Evolutionary conservation across 1,140 invertebrate species (phyloP), one percentile per base, ranked within the genome.

Genomic region (Hypothenemus hampei): DNA sequence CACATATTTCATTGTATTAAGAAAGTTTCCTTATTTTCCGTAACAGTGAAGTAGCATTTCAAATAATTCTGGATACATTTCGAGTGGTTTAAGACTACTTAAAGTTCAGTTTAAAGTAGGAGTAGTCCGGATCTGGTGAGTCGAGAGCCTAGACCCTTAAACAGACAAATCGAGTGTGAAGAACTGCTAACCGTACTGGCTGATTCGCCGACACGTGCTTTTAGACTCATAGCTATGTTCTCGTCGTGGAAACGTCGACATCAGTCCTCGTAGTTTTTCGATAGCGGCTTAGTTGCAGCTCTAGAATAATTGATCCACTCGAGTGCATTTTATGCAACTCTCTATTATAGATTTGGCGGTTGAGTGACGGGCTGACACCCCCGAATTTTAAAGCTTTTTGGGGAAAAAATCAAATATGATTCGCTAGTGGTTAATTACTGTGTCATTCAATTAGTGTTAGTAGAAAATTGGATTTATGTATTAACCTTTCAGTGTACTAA

Each of bases 161-260:
- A 57, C 54, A 50, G 54, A 57, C 54, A 57, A 57, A 57, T 57
- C 46, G 45, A 46, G 54, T 49, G 43, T 57, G 46, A 57, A 57
- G 54, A 48, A 57, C 45, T 49, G 45, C 33, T 57, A 57, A 57
- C 54, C 54, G 54, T 22, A 44, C 45, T 50, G 45, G 45, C 36
- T 57, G 45, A 50, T 57, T 35, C 46, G 47, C 8, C 41, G 45
- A 53, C 59, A 60, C 54, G 59, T 57, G 58, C 52, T 50, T 52
- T 18, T 16, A 29, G 36, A 20, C 37, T 51, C 21, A 41, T 29
- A 29, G 31, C 37, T 41, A 51, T 51, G 36, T 37, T 51, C 44
- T 44, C 22, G 22, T 44, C 22, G 22, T 26, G 8, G 46, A 31
- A 22, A 41, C 52, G 55, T 51, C 51, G 16, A 41, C 36, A 49